These are phyloP conservation scores for Ictalurus punctatus DNA, from an alignment of 2,113 vertebrate genomes.

Conservation along the genomic window DNA sequence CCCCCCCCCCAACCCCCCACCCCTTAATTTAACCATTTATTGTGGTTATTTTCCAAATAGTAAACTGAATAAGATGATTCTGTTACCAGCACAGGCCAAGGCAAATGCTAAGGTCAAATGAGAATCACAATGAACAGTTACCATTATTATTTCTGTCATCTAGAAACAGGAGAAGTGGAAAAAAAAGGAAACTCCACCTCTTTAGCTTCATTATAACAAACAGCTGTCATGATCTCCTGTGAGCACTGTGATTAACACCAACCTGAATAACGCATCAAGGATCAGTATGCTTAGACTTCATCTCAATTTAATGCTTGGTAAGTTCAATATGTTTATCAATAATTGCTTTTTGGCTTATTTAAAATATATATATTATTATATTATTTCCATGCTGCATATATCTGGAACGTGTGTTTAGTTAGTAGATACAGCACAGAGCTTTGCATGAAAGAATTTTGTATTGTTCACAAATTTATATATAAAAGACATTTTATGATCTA, in stretches of 20 bases:
- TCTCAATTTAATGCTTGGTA: not conserved
- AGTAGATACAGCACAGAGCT: not conserved
- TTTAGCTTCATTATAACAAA: not conserved
- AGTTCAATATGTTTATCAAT: not conserved
- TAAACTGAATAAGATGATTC: too few species aligned
- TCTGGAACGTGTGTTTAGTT: too few species aligned
- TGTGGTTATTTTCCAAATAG: too few species aligned
- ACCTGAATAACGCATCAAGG: not conserved
- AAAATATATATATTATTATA: too few species aligned
- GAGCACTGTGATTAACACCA: not conserved
- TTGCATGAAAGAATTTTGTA: not conserved
- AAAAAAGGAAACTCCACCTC: constrained; percentile 9
- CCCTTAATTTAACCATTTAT: too few species aligned
- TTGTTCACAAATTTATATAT: not conserved
- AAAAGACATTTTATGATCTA: not conserved
- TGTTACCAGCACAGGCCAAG: too few species aligned
- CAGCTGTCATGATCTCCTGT: not conserved
- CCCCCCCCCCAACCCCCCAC: too few species aligned
- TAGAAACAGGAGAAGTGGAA: too few species aligned
- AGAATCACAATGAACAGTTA: too few species aligned
- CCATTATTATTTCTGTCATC: too few species aligned
- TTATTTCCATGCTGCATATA: not conserved
- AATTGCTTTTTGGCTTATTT: not conserved
- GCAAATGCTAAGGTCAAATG: too few species aligned
- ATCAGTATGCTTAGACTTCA: not conserved